Conservation (phyloP, 2,113 vertebrate genomes). For the Coptodon rendalli region DNA sequence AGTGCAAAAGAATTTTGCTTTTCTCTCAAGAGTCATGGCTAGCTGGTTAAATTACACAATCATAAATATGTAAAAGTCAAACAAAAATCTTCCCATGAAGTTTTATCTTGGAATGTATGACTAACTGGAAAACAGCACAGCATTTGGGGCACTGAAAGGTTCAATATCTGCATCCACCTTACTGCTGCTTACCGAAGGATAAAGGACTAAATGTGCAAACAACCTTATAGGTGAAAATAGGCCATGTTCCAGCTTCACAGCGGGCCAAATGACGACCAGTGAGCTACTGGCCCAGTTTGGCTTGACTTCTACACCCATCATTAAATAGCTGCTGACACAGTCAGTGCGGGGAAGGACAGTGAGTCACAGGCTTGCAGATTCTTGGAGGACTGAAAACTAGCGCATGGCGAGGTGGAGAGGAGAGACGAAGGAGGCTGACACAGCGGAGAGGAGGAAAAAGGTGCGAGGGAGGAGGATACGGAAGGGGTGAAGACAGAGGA, state of each 20-base stretch:
- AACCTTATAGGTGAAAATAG: slow-evolving; percentile 1
- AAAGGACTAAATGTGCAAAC: neutral
- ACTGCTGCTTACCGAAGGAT: neutral
- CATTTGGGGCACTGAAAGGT: neutral
- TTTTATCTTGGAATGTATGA: neutral
- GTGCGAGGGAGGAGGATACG: neutral
- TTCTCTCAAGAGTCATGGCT: neutral
- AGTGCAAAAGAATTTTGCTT: neutral
- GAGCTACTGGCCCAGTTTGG: slow-evolving; percentile 23
- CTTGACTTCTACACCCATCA: neutral
- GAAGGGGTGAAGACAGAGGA: slow-evolving; percentile 39
- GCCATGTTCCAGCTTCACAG: neutral
- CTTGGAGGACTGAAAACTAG: neutral
- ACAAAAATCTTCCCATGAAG: neutral
- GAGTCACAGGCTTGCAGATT: slow-evolving; percentile 13
- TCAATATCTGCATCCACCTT: neutral
- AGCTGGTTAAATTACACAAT: neutral
- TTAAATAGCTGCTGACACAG: slow-evolving; percentile 52
- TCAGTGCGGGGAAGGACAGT: slow-evolving; percentile 10
- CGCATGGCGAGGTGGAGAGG: neutral
- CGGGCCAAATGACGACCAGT: neutral
- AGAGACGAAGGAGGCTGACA: neutral
- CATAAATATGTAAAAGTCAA: neutral
- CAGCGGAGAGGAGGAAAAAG: neutral
- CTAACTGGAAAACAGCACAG: neutral